These are phyloP conservation scores for Aptenodytes forsteri DNA, from an alignment of 2,113 vertebrate genomes.

Conservation along the genomic window DNA sequence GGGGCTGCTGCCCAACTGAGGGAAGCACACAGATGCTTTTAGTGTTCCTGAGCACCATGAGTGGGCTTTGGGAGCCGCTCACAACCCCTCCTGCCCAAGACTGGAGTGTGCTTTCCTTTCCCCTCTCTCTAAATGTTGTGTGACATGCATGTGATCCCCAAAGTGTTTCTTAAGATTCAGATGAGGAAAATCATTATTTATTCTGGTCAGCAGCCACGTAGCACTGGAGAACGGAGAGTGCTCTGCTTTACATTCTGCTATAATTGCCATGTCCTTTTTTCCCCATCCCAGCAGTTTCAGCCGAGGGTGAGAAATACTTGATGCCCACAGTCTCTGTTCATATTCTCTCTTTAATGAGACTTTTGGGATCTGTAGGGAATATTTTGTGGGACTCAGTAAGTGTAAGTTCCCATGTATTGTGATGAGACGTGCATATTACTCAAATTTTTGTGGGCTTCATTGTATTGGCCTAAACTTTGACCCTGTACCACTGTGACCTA, in stretches of 20 bases:
- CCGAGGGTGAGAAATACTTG: slow-evolving; percentile 22
- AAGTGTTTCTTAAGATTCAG: slow-evolving; percentile 6
- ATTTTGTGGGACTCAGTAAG: slow-evolving; percentile 5
- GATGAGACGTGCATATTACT: slow-evolving; percentile 53
- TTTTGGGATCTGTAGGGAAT: slow-evolving; percentile 15
- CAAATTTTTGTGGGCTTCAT: slow-evolving; percentile 57
- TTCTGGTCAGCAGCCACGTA: slow-evolving; percentile 2
- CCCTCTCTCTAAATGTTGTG: neutral
- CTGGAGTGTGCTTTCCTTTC: neutral
- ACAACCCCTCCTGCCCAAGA: neutral
- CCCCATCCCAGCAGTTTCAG: neutral
- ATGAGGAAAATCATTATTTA: slow-evolving; percentile 26
- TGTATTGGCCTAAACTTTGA: slow-evolving; percentile 62
- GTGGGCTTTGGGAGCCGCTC: neutral
- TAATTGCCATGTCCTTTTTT: neutral
- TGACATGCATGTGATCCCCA: neutral
- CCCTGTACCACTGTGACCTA: slow-evolving; percentile 36
- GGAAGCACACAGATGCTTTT: neutral
- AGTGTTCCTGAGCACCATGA: neutral
- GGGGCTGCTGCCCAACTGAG: neutral
- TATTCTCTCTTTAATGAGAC: neutral
- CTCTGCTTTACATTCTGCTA: slow-evolving; percentile 28
- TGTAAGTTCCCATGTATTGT: slow-evolving; percentile 43
- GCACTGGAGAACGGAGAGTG: neutral
- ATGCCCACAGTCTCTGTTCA: slow-evolving; percentile 1